Evolutionary conservation across 2,797 vertebrate genomes (phyloP), one percentile per base, ranked within the genome.

Genomic region (Darevskia mixta): DNA sequence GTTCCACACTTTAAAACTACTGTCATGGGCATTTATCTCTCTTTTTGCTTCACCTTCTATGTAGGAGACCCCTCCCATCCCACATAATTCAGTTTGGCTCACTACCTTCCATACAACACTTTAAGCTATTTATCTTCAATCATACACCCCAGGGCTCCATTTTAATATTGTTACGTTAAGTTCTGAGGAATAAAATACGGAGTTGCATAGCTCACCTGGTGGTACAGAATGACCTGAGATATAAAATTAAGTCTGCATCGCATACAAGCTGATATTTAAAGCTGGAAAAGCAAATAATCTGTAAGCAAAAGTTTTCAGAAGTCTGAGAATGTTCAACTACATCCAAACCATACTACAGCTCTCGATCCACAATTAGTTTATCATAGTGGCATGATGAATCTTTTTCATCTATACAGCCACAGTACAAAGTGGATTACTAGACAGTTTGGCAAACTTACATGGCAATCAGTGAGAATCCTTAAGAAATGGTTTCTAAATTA

Each of bases 101-200:
- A 71, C n/a, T 79, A 79, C 15, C 32, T n/a, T 38, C 75, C 9
- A 20, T 75, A 17, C 58, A 76, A 76, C 18, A 69, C 13, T 69
- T 79, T 49, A 82, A 66, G 35, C 38, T 75, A 49, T 66, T 45
- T 9, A 82, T 76, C 58, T 82, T 41, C 55, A 82, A 64, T 66
- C 79, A 49, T 41, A 35, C n/a, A 35, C 29, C 10, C n/a, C 58
- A 45, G 20, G 61, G 29, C 35, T 66, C 15, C 27, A 67, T 45
- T 73, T 87, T 43, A 82, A 75, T 87, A 87, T 82, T 75, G 58
- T 78, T 75, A 38, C 18, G 11, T 29, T 66, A 38, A 45, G 41
- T 76, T 87, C 29, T 11, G 20, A 75, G 61, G 64, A 87, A 67
- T 18, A 35, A 82, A 45, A 49, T 5, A 6, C 11, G 13, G 6